Evolutionary conservation across 2,797 vertebrate genomes (phyloP), one percentile per base, ranked within the genome.

Genomic region (Hippopotamyrus pictus): DNA sequence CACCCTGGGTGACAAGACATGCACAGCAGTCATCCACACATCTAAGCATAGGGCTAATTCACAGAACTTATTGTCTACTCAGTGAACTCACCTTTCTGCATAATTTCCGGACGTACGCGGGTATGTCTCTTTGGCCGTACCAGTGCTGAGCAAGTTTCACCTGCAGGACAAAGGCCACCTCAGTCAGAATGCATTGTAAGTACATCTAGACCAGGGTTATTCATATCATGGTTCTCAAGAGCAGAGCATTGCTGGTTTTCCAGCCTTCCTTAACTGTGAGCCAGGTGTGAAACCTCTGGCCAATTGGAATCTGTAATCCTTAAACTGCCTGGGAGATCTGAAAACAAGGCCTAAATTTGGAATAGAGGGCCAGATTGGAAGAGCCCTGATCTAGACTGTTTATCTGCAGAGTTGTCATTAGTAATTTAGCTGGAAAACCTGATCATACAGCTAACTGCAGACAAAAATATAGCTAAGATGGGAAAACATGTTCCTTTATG

Each of bases 101-200:
- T 0, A 69, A 96, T 93, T 91, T 37, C 19, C 0, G 88, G n/a
- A 25, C 0, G 0, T 0, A 92, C 91, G 22, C 90, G 69, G 88
- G 92, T 5, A 2, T 92, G 93, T 76, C 98, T 94, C 90, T 94
- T 97, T 1, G 95, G 83, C 91, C 98, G 96, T 14, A 97, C 22
- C 50, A 91, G 79, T 19, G 95, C 96, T 9, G 93, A 91, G 91
- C 97, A 99, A 25, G 91, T 59, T 29, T 93, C 89, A 88, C 11
- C 97, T 98, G 93, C 83, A 92, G 29, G 89, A 91, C 92, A 51
- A 76, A 83, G 90, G 89, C 48, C 46, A 5, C 22, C n/a, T 57
- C 50, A 91, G 9, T 84, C 50, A 88, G 29, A 69, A 59, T 54
- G 41, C 8, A 14, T 33, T 3, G 62, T 7, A 46, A 79, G 14